Base-by-base conservation (phyloP, 2,888 invertebrate species). In the Ormyrus pomaceus region DNA sequence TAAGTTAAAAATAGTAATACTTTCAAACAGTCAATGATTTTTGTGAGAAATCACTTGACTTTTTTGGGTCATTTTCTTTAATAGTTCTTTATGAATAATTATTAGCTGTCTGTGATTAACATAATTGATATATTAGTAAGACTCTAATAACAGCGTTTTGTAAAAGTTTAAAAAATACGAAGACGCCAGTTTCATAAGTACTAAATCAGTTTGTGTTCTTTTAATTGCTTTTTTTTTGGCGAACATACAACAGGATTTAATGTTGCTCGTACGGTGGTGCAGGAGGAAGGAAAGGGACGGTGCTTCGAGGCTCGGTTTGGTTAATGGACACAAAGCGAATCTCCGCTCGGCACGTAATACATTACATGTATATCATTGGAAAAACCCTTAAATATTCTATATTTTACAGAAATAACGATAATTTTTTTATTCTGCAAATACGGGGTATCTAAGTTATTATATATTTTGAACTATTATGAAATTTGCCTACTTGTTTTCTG, bases 221-320 rank as follows among this genome's bases (percentile, higher is more conserved):
- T 34, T 34, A 34, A 34, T 34, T 34, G 34, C 34, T 34, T 34
- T 34, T 34, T 34, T 34, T 34, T 34, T 34, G 19, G 58, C 48
- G 53, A 58, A 58, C 53, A 58, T 13, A 59, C 19, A 53, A 59
- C 9, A 55, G 51, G 51, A 71, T 65, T 13, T 61, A 51, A 61
- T 50, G 46, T 13, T 56, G 59, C 48, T 79, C 77, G 53, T 70
- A 77, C 82, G 82, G 77, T 70, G 79, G 73, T 71, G 83, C 81
- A 75, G 87, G 83, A 79, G 85, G 84, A 84, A 85, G 84, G 87
- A 87, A 84, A 87, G 89, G 89, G 89, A 89, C 89, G 89, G 89
- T 89, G 88, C 84, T 86, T 88, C 86, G 75, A 82, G 82, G 82
- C 80, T 82, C 82, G 89, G 89, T 89, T 89, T 87, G 89, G 88